phyloP scores from a whole-genome alignment of 2,888 invertebrate genomes.

The Lutraria lutraria region DNA sequence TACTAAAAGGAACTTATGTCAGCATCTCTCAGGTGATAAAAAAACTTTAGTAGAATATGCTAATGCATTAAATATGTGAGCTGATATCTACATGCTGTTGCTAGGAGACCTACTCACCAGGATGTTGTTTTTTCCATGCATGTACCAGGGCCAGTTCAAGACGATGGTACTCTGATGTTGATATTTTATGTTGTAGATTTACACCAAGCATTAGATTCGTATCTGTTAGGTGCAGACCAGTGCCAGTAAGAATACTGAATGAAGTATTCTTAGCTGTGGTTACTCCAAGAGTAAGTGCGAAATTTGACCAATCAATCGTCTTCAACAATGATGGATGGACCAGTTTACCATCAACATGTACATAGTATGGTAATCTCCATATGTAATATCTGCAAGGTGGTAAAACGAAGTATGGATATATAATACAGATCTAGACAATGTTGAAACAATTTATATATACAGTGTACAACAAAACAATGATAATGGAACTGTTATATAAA shows the following conservation, averaged over 20 bases:
- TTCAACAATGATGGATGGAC: constrained; percentile 49
- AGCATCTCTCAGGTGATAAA: no score
- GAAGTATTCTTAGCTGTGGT: constrained; percentile 50
- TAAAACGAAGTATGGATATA: not conserved
- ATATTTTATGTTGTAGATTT: constrained; percentile 67
- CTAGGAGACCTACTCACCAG: constrained; percentile 56
- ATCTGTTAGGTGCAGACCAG: constrained; percentile 43
- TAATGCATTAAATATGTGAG: not conserved
- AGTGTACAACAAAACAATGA: no score
- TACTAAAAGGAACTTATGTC: no score
- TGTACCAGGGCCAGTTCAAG: constrained; percentile 62
- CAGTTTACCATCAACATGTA: constrained; percentile 65
- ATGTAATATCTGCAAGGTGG: constrained; percentile 44
- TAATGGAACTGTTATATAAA: no score
- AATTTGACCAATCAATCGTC: constrained; percentile 56
- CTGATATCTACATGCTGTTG: not conserved
- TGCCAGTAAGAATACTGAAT: constrained; percentile 52
- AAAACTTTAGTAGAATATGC: no score
- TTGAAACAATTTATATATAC: no score
- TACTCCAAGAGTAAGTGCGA: constrained; percentile 54
- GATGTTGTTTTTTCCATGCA: constrained; percentile 68
- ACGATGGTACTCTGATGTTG: constrained; percentile 55
- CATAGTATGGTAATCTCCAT: constrained; percentile 72
- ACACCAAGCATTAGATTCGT: constrained; percentile 58
- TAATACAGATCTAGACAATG: not conserved